phyloP scores from a whole-genome alignment of 2,797 vertebrate species.

The Rhincodon typus region DNA sequence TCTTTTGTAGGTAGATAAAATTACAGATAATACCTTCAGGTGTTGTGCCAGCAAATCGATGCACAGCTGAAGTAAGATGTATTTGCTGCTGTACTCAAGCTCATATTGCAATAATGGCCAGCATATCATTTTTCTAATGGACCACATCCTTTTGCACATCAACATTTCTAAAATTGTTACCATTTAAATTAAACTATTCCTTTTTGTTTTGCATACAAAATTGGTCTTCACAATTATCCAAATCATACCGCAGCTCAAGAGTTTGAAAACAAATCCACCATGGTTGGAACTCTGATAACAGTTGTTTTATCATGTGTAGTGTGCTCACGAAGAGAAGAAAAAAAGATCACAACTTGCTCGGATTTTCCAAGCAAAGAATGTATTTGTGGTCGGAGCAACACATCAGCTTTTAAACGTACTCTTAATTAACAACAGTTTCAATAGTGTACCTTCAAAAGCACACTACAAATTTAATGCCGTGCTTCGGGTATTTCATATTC shows the following conservation, averaged over 20 bases:
- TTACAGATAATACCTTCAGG: no score
- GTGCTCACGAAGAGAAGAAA: neutral
- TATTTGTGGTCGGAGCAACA: neutral
- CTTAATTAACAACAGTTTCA: conserved; percentile 21
- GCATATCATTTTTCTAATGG: no score
- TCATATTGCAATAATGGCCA: no score
- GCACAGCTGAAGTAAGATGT: no score
- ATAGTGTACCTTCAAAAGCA: conserved; percentile 26
- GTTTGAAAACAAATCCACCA: conserved; percentile 4
- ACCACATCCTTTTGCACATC: no score
- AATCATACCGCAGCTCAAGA: neutral
- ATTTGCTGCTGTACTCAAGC: no score
- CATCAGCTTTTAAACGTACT: conserved; percentile 11
- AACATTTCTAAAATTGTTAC: no score
- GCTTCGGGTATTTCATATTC: conserved; percentile 29
- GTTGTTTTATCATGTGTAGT: neutral
- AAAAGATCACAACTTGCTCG: neutral
- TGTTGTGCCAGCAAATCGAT: no score
- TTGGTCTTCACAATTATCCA: no score
- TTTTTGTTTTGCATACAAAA: no score
- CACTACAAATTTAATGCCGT: neutral
- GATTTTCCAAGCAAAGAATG: neutral
- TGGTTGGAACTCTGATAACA: neutral
- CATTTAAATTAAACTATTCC: no score
- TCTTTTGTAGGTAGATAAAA: no score